Evolutionary conservation across 2,113 vertebrate species (phyloP).

Genomic region (Tragelaphus strepsiceros): DNA sequence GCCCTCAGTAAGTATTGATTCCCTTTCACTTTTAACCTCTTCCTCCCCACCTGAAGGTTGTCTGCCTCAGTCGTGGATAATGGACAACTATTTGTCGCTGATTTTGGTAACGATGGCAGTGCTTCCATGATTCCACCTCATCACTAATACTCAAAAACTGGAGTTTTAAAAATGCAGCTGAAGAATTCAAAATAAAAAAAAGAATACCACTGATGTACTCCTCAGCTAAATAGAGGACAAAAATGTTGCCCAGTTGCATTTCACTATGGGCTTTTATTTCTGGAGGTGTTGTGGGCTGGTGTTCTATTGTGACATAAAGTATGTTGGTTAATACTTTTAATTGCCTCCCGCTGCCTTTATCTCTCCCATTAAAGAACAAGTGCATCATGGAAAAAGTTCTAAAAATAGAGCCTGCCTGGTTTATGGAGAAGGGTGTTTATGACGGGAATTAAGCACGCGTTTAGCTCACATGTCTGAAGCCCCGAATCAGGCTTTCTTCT

Average conservation of each 20-base stretch:
- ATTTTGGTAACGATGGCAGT: neutral
- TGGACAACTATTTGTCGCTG: neutral
- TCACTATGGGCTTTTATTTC: neutral
- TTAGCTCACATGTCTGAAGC: neutral
- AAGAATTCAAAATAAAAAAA: neutral
- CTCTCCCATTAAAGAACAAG: slow-evolving; percentile 40
- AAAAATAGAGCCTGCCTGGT: slow-evolving; percentile 16
- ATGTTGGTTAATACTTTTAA: neutral
- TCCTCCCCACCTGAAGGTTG: neutral
- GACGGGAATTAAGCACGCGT: neutral
- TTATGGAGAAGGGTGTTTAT: slow-evolving; percentile 31
- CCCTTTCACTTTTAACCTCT: neutral
- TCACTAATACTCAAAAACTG: neutral
- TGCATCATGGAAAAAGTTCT: slow-evolving; percentile 49
- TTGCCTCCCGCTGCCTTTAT: slow-evolving; percentile 28
- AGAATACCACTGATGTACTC: neutral
- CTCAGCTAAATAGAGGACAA: neutral
- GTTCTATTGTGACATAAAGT: neutral
- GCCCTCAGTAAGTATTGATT: neutral
- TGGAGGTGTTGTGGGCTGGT: neutral
- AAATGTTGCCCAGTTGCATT: neutral
- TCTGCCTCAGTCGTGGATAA: neutral
- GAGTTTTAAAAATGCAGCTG: neutral
- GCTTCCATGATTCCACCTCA: neutral
- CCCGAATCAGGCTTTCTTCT: neutral